phyloP scores from a whole-genome alignment of 2,797 vertebrate genomes.

The Myotis myotis region DNA sequence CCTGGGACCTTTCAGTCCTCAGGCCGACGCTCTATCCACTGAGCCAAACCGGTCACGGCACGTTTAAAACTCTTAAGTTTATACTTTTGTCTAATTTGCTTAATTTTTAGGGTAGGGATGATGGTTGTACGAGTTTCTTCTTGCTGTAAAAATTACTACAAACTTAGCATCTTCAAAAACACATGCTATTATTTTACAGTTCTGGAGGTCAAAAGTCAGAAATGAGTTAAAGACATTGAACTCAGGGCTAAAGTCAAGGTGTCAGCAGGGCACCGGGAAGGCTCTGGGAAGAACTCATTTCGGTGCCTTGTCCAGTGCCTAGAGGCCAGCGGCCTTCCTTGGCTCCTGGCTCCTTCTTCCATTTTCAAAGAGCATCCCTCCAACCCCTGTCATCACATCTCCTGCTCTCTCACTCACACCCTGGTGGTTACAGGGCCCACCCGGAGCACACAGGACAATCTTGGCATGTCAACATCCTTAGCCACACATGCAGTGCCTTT shows the following conservation, averaged over 20 bases:
- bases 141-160: background rate
- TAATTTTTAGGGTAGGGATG: background rate
- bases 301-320: background rate
- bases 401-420: background rate
- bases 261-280: background rate
- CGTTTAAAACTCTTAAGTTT: background rate
- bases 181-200: background rate
- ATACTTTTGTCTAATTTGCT: background rate
- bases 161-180: background rate
- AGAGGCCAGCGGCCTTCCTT: background rate
- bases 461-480: background rate
- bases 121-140: background rate
- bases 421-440: background rate
- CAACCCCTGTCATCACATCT: background rate
- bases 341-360: background rate
- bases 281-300: background rate
- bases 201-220: background rate
- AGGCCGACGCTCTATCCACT: too few species aligned
- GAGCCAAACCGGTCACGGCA: too few species aligned
- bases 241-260: background rate
- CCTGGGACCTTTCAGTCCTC: too few species aligned
- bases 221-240: background rate
- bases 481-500: background rate
- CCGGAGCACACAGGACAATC: background rate
- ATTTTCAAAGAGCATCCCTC: background rate